These are phyloP conservation scores for Cheilosia scutellata DNA, from an alignment of 2,888 invertebrate genomes.

Conservation along the genomic window DNA sequence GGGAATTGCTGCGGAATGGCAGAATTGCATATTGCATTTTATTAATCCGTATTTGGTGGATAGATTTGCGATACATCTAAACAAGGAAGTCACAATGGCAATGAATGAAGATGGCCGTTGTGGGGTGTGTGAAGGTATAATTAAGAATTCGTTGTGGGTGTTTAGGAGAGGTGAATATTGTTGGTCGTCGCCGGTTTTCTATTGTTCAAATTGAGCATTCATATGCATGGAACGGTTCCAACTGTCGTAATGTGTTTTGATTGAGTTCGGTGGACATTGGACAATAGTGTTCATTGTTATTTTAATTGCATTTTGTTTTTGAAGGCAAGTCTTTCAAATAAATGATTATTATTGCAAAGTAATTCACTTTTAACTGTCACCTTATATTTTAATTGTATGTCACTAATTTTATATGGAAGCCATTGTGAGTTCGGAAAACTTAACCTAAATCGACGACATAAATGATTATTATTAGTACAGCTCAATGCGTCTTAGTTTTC, in stretches of 20 bases:
- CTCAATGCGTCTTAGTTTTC: too few relatives aligned
- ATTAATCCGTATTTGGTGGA: constrained; percentile 65
- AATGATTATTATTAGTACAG: too few relatives aligned
- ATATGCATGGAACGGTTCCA: constrained; percentile 29
- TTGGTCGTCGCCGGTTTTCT: constrained; percentile 16
- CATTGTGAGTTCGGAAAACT: too few relatives aligned
- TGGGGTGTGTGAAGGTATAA: constrained; percentile 38
- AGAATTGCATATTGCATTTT: constrained; percentile 62
- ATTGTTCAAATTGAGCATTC: constrained; percentile 29
- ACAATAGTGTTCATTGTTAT: neutral
- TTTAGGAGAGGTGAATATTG: constrained; percentile 26
- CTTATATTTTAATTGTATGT: too few relatives aligned
- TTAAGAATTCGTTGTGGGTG: constrained; percentile 63
- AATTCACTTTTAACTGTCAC: too few relatives aligned
- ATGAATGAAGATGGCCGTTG: constrained; percentile 53
- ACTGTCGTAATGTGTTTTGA: constrained; percentile 27
- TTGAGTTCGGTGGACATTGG: constrained; percentile 27
- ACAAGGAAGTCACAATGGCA: constrained; percentile 67
- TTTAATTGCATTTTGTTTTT: too few relatives aligned
- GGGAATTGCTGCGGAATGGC: constrained; percentile 63
- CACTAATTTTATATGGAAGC: too few relatives aligned
- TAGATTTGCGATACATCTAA: constrained; percentile 62
- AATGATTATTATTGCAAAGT: too few relatives aligned
- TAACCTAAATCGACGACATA: too few relatives aligned
- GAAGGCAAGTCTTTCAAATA: too few relatives aligned